Evolutionary conservation across 2,888 invertebrate genomes (phyloP).

Genomic region (Abrostola tripartita): DNA sequence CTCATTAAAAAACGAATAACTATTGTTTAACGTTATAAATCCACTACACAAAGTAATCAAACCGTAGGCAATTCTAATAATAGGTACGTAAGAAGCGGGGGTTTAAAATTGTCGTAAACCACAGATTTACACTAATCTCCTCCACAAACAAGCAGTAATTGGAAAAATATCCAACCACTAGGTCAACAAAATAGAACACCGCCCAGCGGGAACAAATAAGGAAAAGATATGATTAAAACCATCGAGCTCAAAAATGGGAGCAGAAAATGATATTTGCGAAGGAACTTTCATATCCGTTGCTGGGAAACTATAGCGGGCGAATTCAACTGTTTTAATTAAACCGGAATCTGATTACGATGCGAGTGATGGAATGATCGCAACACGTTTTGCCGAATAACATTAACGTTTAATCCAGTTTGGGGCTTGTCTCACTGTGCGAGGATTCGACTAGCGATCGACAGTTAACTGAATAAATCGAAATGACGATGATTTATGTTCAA

Average conservation of each 20-base stretch:
- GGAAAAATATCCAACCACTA: conserved; percentile 18
- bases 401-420: conserved; percentile 24
- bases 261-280: conserved; percentile 48
- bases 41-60: too few relatives aligned
- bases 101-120: conserved; percentile 1
- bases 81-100: not conserved
- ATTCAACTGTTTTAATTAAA: conserved; percentile 70
- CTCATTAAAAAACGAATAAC: too few relatives aligned
- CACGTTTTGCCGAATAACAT: conserved; percentile 31
- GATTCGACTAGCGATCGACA: not conserved
- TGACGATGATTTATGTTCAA: too few relatives aligned
- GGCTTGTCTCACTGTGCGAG: conserved; percentile 1
- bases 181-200: conserved; percentile 40
- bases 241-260: conserved; percentile 23
- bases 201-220: conserved; percentile 33
- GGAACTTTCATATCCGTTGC: conserved; percentile 59
- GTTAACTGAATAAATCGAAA: not conserved
- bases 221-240: conserved; percentile 44
- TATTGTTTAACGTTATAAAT: too few relatives aligned
- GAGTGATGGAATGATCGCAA: conserved; percentile 28
- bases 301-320: conserved; percentile 54
- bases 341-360: conserved; percentile 62
- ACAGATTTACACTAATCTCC: not conserved
- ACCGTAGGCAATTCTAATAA: not conserved
- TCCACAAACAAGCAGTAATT: conserved; percentile 32